Base-by-base conservation (phyloP, 2,888 invertebrate genomes). In the Uropetala carovei region DNA sequence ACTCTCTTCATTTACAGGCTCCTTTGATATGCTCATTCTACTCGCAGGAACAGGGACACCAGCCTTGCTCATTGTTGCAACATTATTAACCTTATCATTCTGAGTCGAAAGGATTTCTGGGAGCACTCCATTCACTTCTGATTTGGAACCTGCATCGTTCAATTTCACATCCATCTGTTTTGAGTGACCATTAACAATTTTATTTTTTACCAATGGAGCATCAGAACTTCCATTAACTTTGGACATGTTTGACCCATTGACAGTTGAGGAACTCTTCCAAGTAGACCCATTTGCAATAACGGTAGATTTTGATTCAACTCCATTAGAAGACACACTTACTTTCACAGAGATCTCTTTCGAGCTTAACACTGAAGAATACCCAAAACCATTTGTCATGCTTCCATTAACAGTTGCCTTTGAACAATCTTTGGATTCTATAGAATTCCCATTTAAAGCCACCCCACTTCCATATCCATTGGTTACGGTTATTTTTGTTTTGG, bases 391-490 rank as follows among this genome's bases (percentile, higher is more conserved):
- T 0, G 89, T 89, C 30, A 89, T 43, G 16, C 3, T 64, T 18
- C 89, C 89, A 43, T 89, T 89, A 5, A 89, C 68, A 16, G 56
- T 10, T 11, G 89, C 9, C 60, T 56, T 89, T 18, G 64, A 9
- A 9, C 7, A 22, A 10, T 92, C 92, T 60, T 92, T 84, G 11
- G 83, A 22, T 83, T 92, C 84, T 27, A 59, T 64, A 2, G 43
- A 30, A 68, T 64, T 82, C 56, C 81, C 92, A 18, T 60, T 85
- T 22, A 93, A 92, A 56, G 93, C 92, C 60, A 93, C 92, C 0
- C 93, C 93, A 92, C 93, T 89, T 43, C 89, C 89, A 64, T 64
- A 64, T 0, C 89, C 89, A 89, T 89, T 89, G 5, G 60, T 89
- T 14, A 89, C 89, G 11, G 64, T 10, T 64, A 89, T 89, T 30